These are phyloP conservation scores for Bolinopsis microptera DNA, from an alignment of 37 sponge, comb jelly and placozoan genomes.

Conservation along the genomic window DNA sequence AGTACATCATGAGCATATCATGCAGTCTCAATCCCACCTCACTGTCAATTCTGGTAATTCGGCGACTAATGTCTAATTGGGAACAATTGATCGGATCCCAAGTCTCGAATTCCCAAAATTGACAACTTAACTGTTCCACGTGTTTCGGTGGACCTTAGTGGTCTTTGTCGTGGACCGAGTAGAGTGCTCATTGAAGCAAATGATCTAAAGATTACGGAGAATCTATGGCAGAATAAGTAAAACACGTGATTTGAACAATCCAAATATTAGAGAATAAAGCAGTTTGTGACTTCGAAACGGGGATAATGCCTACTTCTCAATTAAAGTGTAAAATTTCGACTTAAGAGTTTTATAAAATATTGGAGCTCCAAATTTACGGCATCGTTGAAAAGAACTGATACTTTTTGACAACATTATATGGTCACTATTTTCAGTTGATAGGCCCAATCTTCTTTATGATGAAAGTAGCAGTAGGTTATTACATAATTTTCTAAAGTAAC, in stretches of 20 bases:
- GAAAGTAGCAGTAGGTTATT: too few relatives aligned
- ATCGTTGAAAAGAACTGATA: too few relatives aligned
- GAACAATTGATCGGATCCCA: not conserved
- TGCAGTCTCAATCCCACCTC: too few relatives aligned
- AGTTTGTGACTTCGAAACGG: not conserved
- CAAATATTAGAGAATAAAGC: conserved; percentile 4
- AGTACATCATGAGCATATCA: too few relatives aligned
- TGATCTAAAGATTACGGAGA: not conserved
- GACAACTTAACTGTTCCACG: not conserved
- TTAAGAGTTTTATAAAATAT: too few relatives aligned
- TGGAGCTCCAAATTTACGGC: too few relatives aligned
- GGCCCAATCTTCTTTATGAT: too few relatives aligned
- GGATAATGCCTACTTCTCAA: not conserved
- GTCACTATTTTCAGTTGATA: too few relatives aligned
- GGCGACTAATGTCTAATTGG: not conserved
- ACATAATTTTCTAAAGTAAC: too few relatives aligned
- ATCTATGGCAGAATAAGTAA: not conserved
- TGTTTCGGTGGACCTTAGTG: not conserved
- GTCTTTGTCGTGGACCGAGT: not conserved
- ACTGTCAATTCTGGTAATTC: too few relatives aligned
- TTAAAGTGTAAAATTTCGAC: too few relatives aligned
- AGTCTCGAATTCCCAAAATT: not conserved
- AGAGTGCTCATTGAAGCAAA: not conserved
- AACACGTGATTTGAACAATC: conserved; percentile 56
- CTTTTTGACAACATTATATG: too few relatives aligned